Evolutionary conservation across 2,113 vertebrate species (phyloP).

Genomic region (Campylomormyrus numenius): DNA sequence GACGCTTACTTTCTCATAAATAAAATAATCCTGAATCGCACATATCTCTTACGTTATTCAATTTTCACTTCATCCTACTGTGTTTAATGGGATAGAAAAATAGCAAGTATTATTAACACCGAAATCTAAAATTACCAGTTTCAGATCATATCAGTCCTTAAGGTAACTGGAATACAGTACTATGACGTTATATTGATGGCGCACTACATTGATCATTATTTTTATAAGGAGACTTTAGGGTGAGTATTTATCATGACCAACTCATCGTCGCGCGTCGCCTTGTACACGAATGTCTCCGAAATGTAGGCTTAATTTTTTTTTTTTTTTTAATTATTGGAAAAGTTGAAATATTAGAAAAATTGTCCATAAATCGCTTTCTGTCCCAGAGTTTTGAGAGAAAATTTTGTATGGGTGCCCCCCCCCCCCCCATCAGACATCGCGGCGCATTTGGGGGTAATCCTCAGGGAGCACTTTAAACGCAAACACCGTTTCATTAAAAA

Average conservation of each 20-base stretch:
- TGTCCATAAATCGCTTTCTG: neutral
- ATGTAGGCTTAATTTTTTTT: neutral
- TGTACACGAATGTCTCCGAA: neutral
- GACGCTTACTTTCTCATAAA: neutral
- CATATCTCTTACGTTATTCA: neutral
- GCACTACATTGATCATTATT: neutral
- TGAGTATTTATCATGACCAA: neutral
- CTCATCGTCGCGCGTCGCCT: neutral
- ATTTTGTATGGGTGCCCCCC: neutral
- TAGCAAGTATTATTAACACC: neutral
- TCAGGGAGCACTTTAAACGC: neutral
- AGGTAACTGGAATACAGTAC: neutral
- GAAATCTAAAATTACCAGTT: neutral
- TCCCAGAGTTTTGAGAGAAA: neutral
- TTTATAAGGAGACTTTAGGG: neutral
- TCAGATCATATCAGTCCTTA: neutral
- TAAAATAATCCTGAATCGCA: neutral
- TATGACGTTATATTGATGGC: neutral
- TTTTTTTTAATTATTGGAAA: neutral
- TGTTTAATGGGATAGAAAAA: neutral
- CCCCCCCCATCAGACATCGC: neutral
- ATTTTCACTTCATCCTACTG: neutral
- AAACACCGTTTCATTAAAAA: neutral
- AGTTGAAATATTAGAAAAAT: neutral
- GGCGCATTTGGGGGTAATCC: neutral